Conservation (phyloP, 2,113 vertebrate species). For the Salvator merianae region DNA sequence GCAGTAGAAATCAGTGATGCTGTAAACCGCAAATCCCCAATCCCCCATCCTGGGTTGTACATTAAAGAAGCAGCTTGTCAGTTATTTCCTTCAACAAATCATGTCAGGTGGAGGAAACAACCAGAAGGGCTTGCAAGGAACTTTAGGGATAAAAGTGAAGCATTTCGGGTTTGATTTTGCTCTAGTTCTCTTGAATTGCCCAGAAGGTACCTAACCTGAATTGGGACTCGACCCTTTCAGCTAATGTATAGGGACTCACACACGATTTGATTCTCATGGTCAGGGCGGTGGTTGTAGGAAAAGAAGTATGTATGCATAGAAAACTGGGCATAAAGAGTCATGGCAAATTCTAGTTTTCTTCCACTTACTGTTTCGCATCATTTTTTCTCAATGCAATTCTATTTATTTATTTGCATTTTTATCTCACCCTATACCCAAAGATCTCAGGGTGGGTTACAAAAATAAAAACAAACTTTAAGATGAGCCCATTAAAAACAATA, state of each 20-base stretch:
- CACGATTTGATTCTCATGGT: no score
- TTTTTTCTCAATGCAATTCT: no score
- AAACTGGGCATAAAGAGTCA: background rate
- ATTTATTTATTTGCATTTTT: no score
- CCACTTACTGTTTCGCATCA: no score
- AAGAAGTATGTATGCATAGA: background rate
- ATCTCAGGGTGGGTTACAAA: no score
- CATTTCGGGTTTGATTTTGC: background rate
- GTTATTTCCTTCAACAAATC: conserved; percentile 25
- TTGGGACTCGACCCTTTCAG: background rate
- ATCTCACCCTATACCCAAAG: no score
- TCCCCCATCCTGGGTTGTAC: background rate
- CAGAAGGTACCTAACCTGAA: background rate
- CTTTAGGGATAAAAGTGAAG: conserved; percentile 2
- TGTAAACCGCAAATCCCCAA: conserved; percentile 44
- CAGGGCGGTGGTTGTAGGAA: no score
- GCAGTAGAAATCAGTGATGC: conserved; percentile 24
- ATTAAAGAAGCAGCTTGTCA: background rate
- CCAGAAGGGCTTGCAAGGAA: background rate
- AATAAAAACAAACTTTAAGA: no score
- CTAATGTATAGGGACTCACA: background rate
- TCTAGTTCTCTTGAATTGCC: background rate
- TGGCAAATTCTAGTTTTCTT: no score
- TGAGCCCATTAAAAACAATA: no score
- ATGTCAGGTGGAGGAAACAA: conserved; percentile 2